These are phyloP conservation scores for Willowsia nigromaculata DNA, from an alignment of 2,888 invertebrate species.

Conservation along the genomic window DNA sequence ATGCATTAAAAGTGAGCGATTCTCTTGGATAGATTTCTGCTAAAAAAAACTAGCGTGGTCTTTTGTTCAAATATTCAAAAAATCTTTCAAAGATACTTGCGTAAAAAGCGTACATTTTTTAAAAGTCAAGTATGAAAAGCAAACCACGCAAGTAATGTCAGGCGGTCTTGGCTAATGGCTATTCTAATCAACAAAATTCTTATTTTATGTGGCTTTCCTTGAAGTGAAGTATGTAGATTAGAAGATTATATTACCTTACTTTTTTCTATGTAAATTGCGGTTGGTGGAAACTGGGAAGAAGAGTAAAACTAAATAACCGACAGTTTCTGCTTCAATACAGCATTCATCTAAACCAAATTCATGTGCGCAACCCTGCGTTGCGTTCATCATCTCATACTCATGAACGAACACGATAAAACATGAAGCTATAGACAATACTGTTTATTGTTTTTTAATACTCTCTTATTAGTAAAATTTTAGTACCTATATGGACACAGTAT, in stretches of 20 bases:
- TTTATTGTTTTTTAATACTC: conserved; percentile 6
- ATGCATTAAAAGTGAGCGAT: not conserved
- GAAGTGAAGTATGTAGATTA: conserved; percentile 61
- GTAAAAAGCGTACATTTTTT: not conserved
- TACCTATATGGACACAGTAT: too few species aligned
- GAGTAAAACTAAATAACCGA: not conserved
- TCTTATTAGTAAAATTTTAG: too few species aligned
- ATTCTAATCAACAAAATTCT: conserved; percentile 65
- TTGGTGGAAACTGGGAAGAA: conserved; percentile 21
- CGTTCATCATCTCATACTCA: not conserved
- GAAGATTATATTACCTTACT: conserved; percentile 56
- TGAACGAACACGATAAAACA: too few species aligned
- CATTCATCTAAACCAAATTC: too few species aligned
- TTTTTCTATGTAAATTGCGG: conserved; percentile 22
- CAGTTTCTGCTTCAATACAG: conserved; percentile 9
- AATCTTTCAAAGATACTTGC: not conserved
- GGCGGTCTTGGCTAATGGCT: conserved; percentile 59
- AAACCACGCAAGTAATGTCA: conserved; percentile 18
- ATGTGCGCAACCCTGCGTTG: not conserved
- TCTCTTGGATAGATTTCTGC: not conserved
- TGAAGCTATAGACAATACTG: too few species aligned
- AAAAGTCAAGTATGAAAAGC: not conserved
- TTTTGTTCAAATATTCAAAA: not conserved
- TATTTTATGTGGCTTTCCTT: conserved; percentile 66
- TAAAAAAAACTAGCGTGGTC: not conserved